Percentiles rank a stretch among this genome's conserved stretches.
Conservation (phyloP, 2,888 invertebrate species). For the Ommatoiulus sabulosus region DNA sequence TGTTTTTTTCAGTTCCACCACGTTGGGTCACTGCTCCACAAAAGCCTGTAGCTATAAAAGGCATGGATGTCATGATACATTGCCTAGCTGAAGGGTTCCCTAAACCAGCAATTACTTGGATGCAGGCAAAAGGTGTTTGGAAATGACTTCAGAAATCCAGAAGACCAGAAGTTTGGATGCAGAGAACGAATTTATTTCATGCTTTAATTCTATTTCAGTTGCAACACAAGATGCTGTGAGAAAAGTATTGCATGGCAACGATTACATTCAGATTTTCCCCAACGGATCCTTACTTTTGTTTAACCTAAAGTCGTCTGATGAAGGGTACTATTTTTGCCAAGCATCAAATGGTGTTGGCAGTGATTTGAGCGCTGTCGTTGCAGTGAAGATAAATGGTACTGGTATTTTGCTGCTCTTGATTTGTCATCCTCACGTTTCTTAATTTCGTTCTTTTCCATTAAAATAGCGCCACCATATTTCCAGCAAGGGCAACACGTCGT, state of each 20-base stretch:
- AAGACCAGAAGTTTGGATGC: background rate
- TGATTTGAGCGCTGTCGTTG: conserved; percentile 92
- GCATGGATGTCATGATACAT: conserved; percentile 56
- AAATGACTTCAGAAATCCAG: background rate
- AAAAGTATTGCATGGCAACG: background rate
- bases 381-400: conserved; percentile 93
- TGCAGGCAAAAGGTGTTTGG: conserved; percentile 57
- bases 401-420: too few relatives aligned
- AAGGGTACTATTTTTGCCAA: conserved; percentile 93
- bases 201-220: background rate
- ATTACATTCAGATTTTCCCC: conserved; percentile 20
- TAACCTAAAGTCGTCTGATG: conserved; percentile 17
- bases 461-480: too few relatives aligned
- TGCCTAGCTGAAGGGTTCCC: conserved; percentile 59
- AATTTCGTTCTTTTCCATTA: too few relatives aligned
- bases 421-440: too few relatives aligned
- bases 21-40: conserved; percentile 58
- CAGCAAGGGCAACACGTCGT: too few relatives aligned
- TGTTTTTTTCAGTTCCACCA: conserved; percentile 58
- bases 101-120: conserved; percentile 57
- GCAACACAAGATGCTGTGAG: background rate
- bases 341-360: conserved; percentile 96
- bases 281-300: conserved; percentile 57
- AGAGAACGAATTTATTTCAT: background rate
- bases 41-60: conserved; percentile 45